Evolutionary conservation across 2,888 invertebrate species (phyloP).

Genomic region (Hermodice carunculata): DNA sequence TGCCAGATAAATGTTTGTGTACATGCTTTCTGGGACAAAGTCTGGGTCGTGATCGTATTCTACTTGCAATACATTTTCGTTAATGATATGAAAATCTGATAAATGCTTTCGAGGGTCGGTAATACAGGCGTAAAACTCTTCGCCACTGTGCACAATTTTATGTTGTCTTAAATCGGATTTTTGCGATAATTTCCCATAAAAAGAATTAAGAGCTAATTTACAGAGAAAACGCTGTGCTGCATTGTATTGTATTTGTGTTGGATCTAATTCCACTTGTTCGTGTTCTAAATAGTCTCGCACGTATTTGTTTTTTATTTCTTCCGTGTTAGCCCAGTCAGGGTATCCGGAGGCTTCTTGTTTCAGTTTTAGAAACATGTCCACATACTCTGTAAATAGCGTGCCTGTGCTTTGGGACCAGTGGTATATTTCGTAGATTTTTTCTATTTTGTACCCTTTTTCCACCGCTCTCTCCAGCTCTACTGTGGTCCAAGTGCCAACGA

Average conservation of each 20-base stretch:
- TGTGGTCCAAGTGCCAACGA: constrained; percentile 61
- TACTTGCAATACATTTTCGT: not conserved
- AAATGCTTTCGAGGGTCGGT: not conserved
- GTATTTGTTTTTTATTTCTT: constrained; percentile 41
- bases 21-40: not conserved
- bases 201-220: not conserved
- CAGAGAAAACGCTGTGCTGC: not conserved
- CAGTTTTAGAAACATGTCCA: constrained; percentile 50
- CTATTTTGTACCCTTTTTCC: constrained; percentile 54
- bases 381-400: constrained; percentile 56
- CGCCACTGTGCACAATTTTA: not conserved
- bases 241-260: not conserved
- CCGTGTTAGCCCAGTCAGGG: constrained; percentile 40
- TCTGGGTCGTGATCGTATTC: not conserved
- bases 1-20: not conserved
- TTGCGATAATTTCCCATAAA: not conserved
- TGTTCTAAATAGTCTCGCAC: constrained; percentile 36
- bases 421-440: constrained; percentile 60
- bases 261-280: constrained; percentile 31
- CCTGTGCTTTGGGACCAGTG: constrained; percentile 48
- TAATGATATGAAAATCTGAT: not conserved
- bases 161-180: not conserved
- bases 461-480: constrained; percentile 61
- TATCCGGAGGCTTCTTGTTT: constrained; percentile 51
- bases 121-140: not conserved